These are phyloP conservation scores for Melangyna quadrimaculata DNA, from an alignment of 2,888 invertebrate species.

Conservation along the genomic window DNA sequence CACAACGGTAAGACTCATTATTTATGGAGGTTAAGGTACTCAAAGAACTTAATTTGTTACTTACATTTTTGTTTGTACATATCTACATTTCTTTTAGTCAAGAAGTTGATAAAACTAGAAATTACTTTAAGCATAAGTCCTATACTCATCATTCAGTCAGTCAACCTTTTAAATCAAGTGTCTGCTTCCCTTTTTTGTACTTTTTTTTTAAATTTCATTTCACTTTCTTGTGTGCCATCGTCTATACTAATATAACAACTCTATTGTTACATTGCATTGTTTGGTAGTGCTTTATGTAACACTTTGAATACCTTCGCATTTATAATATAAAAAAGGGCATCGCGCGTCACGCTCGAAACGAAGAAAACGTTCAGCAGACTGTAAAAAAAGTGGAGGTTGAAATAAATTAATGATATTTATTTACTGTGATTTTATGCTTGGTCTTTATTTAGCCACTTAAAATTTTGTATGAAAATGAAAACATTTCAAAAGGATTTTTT, in stretches of 20 bases:
- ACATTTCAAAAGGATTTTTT: background rate
- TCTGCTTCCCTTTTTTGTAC: conserved; percentile 63
- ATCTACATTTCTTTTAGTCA: background rate
- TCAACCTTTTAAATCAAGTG: conserved; percentile 66
- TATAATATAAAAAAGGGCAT: conserved; percentile 50
- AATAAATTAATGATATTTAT: conserved; percentile 30
- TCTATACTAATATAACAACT: conserved; percentile 5
- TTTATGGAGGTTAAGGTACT: background rate
- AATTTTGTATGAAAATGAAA: background rate
- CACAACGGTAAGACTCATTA: conserved; percentile 60
- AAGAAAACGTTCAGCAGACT: conserved; percentile 23
- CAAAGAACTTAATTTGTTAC: background rate
- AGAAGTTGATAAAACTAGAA: background rate
- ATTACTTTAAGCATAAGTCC: background rate
- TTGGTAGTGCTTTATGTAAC: conserved; percentile 63
- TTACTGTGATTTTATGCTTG: background rate
- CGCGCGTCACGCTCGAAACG: conserved; percentile 53
- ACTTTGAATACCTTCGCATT: conserved; percentile 48
- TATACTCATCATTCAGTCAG: conserved; percentile 6
- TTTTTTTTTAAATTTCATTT: conserved; percentile 64
- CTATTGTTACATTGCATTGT: conserved; percentile 13
- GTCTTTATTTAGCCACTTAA: background rate
- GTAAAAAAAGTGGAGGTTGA: conserved; percentile 33
- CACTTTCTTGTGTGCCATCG: conserved; percentile 39
- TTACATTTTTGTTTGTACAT: background rate